phyloP scores from a whole-genome alignment of 2,888 invertebrate genomes.

The Microdon myrmicae region DNA sequence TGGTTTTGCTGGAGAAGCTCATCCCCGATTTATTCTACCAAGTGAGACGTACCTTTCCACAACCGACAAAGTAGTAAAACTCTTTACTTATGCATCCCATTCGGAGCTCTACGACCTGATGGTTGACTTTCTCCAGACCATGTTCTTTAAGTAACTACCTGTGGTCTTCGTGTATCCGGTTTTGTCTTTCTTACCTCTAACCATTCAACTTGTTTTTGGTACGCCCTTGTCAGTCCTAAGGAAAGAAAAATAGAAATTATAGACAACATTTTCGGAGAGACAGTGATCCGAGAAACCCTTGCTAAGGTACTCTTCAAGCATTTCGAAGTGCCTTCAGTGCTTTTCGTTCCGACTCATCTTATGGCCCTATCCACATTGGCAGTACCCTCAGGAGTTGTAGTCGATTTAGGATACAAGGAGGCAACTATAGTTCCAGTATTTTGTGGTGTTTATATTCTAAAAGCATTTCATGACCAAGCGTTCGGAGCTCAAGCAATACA shows the following conservation, averaged over 20 bases:
- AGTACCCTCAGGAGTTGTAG: slow-evolving; percentile 81
- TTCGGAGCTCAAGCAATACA: slow-evolving; percentile 80
- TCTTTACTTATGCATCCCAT: slow-evolving; percentile 73
- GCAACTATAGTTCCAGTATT: slow-evolving; percentile 85
- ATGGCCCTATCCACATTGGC: slow-evolving; percentile 86
- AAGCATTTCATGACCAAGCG: slow-evolving; percentile 84
- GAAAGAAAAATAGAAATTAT: slow-evolving; percentile 91
- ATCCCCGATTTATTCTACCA: slow-evolving; percentile 87
- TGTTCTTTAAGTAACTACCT: slow-evolving; percentile 87
- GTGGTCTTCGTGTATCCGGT: not conserved
- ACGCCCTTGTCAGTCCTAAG: slow-evolving; percentile 91
- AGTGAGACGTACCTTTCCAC: slow-evolving; percentile 78
- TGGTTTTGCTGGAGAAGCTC: slow-evolving; percentile 90
- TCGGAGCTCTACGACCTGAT: slow-evolving; percentile 85
- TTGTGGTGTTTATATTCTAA: slow-evolving; percentile 86
- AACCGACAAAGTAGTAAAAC: slow-evolving; percentile 71
- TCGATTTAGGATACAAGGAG: slow-evolving; percentile 90
- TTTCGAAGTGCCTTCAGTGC: slow-evolving; percentile 85
- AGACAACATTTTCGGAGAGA: slow-evolving; percentile 87
- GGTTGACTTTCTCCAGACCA: slow-evolving; percentile 85
- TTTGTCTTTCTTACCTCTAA: not conserved
- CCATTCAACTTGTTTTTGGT: slow-evolving; percentile 69
- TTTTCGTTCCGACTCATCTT: slow-evolving; percentile 87
- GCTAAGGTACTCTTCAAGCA: slow-evolving; percentile 92
- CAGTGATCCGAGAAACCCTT: slow-evolving; percentile 84